These are phyloP conservation scores for Pipistrellus pygmaeus DNA, from an alignment of 2,797 vertebrate genomes.

Conservation along the genomic window DNA sequence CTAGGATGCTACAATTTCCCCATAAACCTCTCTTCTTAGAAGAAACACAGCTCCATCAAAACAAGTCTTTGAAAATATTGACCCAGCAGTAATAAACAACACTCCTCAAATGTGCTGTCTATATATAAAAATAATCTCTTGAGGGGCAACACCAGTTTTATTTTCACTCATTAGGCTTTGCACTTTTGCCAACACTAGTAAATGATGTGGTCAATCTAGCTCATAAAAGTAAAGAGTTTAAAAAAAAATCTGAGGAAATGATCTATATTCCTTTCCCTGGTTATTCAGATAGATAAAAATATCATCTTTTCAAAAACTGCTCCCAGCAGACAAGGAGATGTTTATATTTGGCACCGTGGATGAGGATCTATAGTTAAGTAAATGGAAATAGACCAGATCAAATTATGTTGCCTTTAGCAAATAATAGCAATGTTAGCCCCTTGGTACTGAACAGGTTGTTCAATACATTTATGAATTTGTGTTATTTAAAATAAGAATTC, in stretches of 20 bases:
- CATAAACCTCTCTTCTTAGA: constrained; percentile 64
- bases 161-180: constrained; percentile 61
- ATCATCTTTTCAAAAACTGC: constrained; percentile 63
- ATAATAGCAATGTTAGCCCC: constrained; percentile 49
- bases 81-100: constrained; percentile 77
- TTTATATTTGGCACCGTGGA: constrained; percentile 43
- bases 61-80: constrained; percentile 80
- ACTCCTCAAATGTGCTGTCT: constrained; percentile 58
- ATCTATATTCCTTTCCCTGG: constrained; percentile 30
- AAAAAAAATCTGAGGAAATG: constrained; percentile 22
- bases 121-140: constrained; percentile 35
- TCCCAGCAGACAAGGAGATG: neutral
- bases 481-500: constrained; percentile 59
- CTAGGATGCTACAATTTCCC: constrained; percentile 6
- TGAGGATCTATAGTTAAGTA: constrained; percentile 52
- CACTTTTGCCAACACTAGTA: constrained; percentile 47
- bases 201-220: constrained; percentile 52
- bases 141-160: constrained; percentile 57
- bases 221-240: constrained; percentile 16
- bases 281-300: constrained; percentile 74
- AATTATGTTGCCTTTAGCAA: constrained; percentile 70
- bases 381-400: constrained; percentile 64
- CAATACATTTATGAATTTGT: constrained; percentile 51
- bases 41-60: constrained; percentile 72
- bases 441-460: constrained; percentile 45